Evolutionary conservation across 37 sponge, comb jelly and placozoan genomes (phyloP).

Genomic region (Spongilla lacustris): DNA sequence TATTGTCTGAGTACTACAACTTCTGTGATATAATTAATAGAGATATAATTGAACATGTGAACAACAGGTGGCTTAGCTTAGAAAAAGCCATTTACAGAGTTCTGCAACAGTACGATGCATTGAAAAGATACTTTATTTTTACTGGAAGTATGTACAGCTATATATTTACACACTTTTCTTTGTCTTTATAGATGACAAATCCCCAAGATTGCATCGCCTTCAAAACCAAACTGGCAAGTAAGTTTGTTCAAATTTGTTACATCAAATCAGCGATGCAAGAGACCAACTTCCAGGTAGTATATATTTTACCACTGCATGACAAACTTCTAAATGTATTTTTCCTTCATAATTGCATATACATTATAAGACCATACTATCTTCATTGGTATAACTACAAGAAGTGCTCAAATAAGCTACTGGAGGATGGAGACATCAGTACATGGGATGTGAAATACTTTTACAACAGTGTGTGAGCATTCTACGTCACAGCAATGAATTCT

Average conservation of each 20-base stretch:
- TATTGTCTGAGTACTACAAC: slow-evolving; percentile 17
- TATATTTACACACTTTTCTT: too few relatives aligned
- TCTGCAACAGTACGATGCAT: slow-evolving; percentile 13
- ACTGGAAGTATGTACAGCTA: not conserved
- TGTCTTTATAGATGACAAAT: not conserved
- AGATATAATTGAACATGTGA: slow-evolving; percentile 27
- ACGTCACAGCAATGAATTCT: not conserved
- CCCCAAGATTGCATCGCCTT: not conserved
- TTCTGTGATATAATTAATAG: slow-evolving; percentile 40
- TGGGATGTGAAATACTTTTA: not conserved
- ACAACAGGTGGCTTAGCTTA: slow-evolving; percentile 38
- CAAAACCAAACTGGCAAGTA: too few relatives aligned
- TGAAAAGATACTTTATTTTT: slow-evolving; percentile 7
- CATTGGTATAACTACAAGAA: slow-evolving; percentile 13
- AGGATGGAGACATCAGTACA: slow-evolving; percentile 7
- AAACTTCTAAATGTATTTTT: not conserved
- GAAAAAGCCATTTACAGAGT: slow-evolving; percentile 21
- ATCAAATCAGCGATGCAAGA: not conserved
- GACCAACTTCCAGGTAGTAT: not conserved
- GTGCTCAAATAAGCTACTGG: slow-evolving; percentile 30
- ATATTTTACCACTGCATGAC: not conserved
- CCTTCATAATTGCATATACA: not conserved
- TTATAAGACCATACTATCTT: not conserved
- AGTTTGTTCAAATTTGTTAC: too few relatives aligned
- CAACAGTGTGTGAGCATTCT: not conserved